A percentile compares a stretch with the other conserved stretches of the same genome.
phyloP scores from a whole-genome alignment of 1,140 invertebrate genomes.

The Paramacrobiotus metropolitanus region DNA sequence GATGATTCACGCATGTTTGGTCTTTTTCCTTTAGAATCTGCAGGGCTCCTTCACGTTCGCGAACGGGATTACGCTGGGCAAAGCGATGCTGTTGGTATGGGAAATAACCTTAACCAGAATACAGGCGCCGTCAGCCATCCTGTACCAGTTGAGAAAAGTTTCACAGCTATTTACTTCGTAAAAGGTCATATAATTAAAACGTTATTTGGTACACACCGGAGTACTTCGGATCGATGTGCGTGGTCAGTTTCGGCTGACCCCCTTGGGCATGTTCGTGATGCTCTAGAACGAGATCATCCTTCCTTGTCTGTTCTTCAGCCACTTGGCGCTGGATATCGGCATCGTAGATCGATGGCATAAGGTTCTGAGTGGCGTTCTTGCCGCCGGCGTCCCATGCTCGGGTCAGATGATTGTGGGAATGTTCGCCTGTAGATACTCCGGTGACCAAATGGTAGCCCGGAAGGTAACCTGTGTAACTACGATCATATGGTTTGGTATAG shows the following conservation, averaged over 20 bases:
- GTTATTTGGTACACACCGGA: no score
- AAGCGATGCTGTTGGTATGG: neutral
- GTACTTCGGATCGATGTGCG: neutral
- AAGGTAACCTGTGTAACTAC: constrained; percentile 4
- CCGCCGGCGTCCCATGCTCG: neutral
- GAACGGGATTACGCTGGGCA: neutral
- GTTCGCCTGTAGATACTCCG: neutral
- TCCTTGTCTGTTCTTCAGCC: neutral
- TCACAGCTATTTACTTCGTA: no score
- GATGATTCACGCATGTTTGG: neutral
- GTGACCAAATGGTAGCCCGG: neutral
- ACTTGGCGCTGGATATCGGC: neutral
- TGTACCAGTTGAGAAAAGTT: no score
- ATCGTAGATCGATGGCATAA: neutral
- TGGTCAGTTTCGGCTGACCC: neutral
- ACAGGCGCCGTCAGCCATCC: no score
- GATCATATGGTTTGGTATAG: neutral
- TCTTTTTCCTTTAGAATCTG: neutral
- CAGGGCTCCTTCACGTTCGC: neutral
- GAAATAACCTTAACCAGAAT: neutral
- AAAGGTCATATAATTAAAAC: no score
- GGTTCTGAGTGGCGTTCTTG: neutral
- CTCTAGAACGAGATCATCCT: neutral
- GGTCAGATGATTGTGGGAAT: neutral
- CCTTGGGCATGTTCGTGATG: neutral